Percentiles rank a stretch among this genome's conserved stretches.
Evolutionary conservation across 2,797 vertebrate genomes (phyloP).

Genomic region (Premnoplex brunnescens): DNA sequence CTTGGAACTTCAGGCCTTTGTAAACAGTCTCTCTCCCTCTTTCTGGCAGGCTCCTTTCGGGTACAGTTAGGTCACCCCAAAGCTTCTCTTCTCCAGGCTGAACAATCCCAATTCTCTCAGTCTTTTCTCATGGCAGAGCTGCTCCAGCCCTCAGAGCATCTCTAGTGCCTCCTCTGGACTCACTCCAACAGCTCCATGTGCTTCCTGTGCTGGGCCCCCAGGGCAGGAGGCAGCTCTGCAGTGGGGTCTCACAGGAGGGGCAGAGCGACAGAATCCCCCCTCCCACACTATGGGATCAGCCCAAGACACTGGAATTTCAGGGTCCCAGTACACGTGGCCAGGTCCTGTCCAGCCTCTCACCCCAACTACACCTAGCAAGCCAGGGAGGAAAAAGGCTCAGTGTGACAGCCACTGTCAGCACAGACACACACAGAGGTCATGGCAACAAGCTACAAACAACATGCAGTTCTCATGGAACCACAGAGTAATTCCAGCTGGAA

Average conservation of each 20-base stretch:
- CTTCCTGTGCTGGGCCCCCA: background rate
- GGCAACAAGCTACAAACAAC: rapidly evolving
- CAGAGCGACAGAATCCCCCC: background rate
- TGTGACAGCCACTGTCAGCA: rapidly evolving
- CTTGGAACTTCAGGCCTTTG: background rate
- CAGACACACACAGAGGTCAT: rapidly evolving
- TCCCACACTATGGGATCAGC: background rate
- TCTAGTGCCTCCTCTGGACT: background rate
- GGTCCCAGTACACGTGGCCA: background rate
- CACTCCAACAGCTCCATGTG: background rate
- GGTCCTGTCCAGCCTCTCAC: background rate
- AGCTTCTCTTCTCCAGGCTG: background rate
- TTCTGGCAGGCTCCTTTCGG: background rate
- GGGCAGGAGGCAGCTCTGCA: background rate
- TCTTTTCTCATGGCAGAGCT: background rate
- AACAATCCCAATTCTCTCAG: background rate
- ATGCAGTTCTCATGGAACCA: background rate
- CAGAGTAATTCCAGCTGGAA: background rate
- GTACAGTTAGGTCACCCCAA: background rate
- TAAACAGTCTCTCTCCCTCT: background rate
- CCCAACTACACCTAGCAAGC: background rate
- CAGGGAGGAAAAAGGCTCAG: background rate
- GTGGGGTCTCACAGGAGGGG: background rate
- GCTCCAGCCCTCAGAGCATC: background rate
- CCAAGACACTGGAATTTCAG: background rate